Base-by-base conservation (phyloP, 2,113 vertebrate species). In the Eclectus roratus region DNA sequence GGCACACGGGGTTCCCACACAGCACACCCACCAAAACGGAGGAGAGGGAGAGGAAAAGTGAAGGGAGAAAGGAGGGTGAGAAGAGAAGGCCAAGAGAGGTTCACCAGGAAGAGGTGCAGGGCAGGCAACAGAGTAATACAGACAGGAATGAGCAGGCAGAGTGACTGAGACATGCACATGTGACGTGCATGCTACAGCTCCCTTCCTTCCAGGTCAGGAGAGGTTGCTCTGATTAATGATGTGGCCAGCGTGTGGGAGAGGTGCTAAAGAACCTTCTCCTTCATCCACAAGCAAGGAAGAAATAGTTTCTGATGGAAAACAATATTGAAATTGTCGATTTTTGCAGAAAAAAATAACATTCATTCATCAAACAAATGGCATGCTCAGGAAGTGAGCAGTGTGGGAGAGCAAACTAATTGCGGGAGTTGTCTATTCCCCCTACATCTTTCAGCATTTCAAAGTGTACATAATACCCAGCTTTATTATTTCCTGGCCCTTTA, bases 341-440 rank as follows among this genome's bases (percentile, higher is more conserved):
- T 94, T 85, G 28, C 18, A 58, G 85, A 76, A 63, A 94, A 92
- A 91, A 84, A 88, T 76, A 64, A 27, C 64, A 88, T 19, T 72
- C 72, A 83, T 96, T 95, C 86, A 92, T 97, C 92, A 97, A 92
- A 93, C 33, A 92, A 96, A 94, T 76, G 60, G 41, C 72, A 73
- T 77, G 7, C 91, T 79, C 24, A n/a, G 92, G 88, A 96, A 66
- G 2, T 33, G 85, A 85, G 74, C 65, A 71, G 27, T 39, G 78
- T 68, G 64, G 89, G 86, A 83, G 63, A 70, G 79, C 9, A 52
- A 72, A 85, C 3, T 76, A 83, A 91, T 91, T 85, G 66, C 60
- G 63, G 80, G 70, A 44, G 21, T 52, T 53, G 43, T 80, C 58
- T 94, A 10, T 80, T 91, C 31, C 31, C 19, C 16, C 65, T 71